These are phyloP conservation scores for Eretmocerus hayati DNA, from an alignment of 2,888 invertebrate genomes.

Conservation along the genomic window DNA sequence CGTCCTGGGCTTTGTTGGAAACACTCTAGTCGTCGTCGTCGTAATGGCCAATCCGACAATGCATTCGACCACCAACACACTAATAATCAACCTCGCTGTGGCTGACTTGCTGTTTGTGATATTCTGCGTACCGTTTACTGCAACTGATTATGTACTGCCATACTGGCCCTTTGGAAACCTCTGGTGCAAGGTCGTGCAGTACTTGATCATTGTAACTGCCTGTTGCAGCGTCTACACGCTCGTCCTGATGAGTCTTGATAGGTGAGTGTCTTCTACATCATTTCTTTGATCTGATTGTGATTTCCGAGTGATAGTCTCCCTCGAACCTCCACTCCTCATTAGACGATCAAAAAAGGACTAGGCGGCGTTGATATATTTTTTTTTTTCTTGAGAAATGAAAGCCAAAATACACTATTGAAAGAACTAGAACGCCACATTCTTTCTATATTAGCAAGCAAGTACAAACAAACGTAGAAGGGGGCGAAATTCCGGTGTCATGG, in stretches of 20 bases:
- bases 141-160: conserved; percentile 78
- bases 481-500: too few relatives aligned
- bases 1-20: conserved; percentile 81
- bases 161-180: conserved; percentile 86
- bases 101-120: conserved; percentile 88
- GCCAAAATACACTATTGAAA: too few relatives aligned
- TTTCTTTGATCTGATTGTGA: too few relatives aligned
- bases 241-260: conserved; percentile 87
- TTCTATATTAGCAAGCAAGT: too few relatives aligned
- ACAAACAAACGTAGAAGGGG: too few relatives aligned
- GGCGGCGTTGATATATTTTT: too few relatives aligned
- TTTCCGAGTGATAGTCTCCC: too few relatives aligned
- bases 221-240: conserved; percentile 91
- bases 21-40: conserved; percentile 80
- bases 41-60: conserved; percentile 84
- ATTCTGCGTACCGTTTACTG: conserved; percentile 92
- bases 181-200: conserved; percentile 88
- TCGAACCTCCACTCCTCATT: too few relatives aligned
- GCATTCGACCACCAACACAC: conserved; percentile 87
- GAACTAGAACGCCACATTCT: too few relatives aligned
- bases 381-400: too few relatives aligned
- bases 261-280: conserved; percentile 42
- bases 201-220: conserved; percentile 85
- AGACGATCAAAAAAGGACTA: too few relatives aligned
- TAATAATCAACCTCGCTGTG: conserved; percentile 83